Percentiles rank a stretch among this genome's conserved stretches.
These are phyloP conservation scores for Cervus canadensis DNA, from an alignment of 2,113 vertebrate species.

Conservation along the genomic window DNA sequence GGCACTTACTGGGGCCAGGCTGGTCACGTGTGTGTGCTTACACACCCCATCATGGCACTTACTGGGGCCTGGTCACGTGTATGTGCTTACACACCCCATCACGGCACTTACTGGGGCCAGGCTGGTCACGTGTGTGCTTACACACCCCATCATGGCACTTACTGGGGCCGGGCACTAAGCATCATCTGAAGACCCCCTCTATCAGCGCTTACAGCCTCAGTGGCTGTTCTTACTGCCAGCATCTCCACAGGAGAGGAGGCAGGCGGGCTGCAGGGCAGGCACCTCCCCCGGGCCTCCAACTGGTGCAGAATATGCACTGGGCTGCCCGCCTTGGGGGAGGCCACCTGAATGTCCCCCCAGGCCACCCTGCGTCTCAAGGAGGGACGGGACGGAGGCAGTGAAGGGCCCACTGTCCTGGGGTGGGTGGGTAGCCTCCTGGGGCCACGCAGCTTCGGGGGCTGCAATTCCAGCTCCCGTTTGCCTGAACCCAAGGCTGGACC, in stretches of 20 bases:
- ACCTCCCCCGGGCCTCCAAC: neutral
- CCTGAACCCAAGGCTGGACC: neutral
- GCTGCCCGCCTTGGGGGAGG: fast-evolving
- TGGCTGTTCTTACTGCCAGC: neutral
- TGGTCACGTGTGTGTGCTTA: too few relatives aligned
- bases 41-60: too few relatives aligned
- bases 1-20: too few relatives aligned
- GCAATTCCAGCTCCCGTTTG: fast-evolving
- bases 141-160: too few relatives aligned
- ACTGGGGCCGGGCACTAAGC: neutral
- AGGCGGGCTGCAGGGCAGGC: neutral
- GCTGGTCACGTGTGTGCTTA: too few relatives aligned
- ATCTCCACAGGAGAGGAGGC: neutral
- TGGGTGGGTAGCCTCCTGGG: neutral
- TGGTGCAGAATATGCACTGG: neutral
- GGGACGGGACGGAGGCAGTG: neutral
- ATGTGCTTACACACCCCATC: neutral
- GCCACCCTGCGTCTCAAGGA: neutral
- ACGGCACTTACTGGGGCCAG: fast-evolving
- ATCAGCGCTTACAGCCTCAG: neutral
- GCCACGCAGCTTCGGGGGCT: fast-evolving
- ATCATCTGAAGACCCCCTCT: too few relatives aligned
- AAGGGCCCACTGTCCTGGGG: neutral
- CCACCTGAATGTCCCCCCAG: neutral
- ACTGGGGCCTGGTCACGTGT: too few relatives aligned